A percentile compares a stretch with the other conserved stretches of the same genome.
phyloP scores from a whole-genome alignment of 2,797 vertebrate species.

The Pampus argenteus region DNA sequence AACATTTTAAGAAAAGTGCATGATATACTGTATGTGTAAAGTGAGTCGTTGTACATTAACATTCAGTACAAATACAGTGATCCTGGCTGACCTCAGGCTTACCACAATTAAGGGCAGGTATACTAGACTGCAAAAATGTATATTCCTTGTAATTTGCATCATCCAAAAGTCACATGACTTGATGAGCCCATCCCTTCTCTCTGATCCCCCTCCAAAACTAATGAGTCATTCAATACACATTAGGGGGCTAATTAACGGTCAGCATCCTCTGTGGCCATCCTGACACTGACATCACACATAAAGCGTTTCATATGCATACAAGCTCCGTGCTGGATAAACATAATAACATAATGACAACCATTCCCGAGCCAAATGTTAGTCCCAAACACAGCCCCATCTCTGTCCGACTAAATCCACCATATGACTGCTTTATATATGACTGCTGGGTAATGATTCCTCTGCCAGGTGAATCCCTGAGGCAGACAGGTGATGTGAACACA shows the following conservation, averaged over 20 bases:
- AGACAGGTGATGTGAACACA: constrained; percentile 68
- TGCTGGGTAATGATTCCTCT: constrained; percentile 10
- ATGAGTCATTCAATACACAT: constrained; percentile 50
- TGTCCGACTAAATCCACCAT: constrained; percentile 12
- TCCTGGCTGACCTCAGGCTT: neutral
- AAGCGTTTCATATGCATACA: constrained; percentile 39
- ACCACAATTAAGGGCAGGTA: neutral
- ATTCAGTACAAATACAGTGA: too few species aligned
- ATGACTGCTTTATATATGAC: constrained; percentile 21
- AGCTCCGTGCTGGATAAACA: neutral
- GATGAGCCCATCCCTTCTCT: neutral
- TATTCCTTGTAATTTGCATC: neutral
- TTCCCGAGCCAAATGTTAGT: constrained; percentile 4
- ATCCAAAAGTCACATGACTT: constrained; percentile 18
- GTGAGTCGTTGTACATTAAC: neutral
- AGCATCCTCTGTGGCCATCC: constrained; percentile 25
- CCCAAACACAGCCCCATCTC: constrained; percentile 27
- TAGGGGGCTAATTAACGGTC: constrained; percentile 17
- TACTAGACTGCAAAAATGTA: neutral
- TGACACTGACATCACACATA: constrained; percentile 42
- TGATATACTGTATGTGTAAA: neutral
- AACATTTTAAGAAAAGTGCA: neutral
- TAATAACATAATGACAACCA: neutral
- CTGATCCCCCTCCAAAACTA: constrained; percentile 24
- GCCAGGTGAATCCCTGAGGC: constrained; percentile 32